Percentiles rank a stretch among this genome's conserved stretches.
Evolutionary conservation across 2,113 vertebrate genomes (phyloP).

Genomic region (Donacobius atricapilla): DNA sequence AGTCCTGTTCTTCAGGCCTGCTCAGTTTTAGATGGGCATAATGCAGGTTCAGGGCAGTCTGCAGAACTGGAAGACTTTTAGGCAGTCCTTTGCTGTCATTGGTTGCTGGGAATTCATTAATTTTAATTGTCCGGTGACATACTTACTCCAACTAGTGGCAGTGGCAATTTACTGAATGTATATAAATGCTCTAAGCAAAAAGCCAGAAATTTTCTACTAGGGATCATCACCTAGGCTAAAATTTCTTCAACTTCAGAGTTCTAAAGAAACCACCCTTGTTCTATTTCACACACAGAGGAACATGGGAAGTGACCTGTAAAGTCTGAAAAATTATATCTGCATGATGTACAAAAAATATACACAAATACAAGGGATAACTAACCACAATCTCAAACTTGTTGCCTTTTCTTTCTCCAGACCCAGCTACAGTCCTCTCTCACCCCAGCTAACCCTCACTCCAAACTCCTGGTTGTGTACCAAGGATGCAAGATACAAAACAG

Average conservation of each 20-base stretch:
- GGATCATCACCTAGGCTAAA: neutral
- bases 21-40: neutral
- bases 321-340: neutral
- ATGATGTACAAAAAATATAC: neutral
- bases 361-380: neutral
- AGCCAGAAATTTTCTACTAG: neutral
- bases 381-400: neutral
- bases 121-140: neutral
- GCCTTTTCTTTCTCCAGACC: neutral
- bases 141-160: neutral
- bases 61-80: neutral
- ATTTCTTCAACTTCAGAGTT: neutral
- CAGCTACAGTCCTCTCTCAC: neutral
- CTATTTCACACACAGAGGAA: neutral
- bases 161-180: neutral
- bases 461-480: neutral
- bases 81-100: neutral
- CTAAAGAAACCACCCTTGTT: neutral
- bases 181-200: neutral
- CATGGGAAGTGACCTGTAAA: neutral
- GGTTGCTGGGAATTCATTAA: neutral
- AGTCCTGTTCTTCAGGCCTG: neutral
- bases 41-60: neutral
- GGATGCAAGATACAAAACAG: neutral
- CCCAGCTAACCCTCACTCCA: neutral